Evolutionary conservation across 2,888 invertebrate genomes (phyloP).

Genomic region (Pristionchus arcanus): DNA sequence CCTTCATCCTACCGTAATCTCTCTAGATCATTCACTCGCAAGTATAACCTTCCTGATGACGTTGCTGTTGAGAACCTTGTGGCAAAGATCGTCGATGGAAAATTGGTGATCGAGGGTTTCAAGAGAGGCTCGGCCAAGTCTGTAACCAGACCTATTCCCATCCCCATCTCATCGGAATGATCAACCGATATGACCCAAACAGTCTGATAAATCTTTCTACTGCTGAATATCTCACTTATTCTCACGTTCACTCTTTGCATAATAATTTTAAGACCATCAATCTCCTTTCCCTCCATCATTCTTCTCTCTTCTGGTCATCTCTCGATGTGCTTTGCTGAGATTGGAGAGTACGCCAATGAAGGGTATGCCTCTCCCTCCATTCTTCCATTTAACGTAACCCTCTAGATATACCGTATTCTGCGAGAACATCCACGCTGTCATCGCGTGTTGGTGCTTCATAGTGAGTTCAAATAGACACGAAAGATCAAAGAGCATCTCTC

Average conservation of each 20-base stretch:
- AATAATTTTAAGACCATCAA: not conserved
- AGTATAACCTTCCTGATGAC: slow-evolving; percentile 6
- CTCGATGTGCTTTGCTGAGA: slow-evolving; percentile 52
- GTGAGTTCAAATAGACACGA: not conserved
- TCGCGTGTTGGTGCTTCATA: slow-evolving; percentile 42
- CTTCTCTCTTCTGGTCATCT: slow-evolving; percentile 4
- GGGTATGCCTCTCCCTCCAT: not conserved
- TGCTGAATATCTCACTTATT: not conserved
- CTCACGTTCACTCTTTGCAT: not conserved
- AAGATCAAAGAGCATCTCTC: not conserved
- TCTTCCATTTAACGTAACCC: not conserved
- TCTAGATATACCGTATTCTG: slow-evolving; percentile 46
- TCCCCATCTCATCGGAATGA: slow-evolving; percentile 11
- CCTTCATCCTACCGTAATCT: not conserved
- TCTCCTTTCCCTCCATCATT: not conserved
- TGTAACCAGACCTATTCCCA: not conserved
- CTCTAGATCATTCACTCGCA: slow-evolving; percentile 36
- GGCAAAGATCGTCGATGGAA: not conserved
- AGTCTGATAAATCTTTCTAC: not conserved
- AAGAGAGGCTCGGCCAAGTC: not conserved
- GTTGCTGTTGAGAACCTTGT: not conserved
- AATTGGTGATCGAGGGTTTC: not conserved
- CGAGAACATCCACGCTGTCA: slow-evolving; percentile 28
- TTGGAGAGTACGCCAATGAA: slow-evolving; percentile 44
- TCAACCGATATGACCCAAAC: not conserved